phyloP scores from a whole-genome alignment of 2,888 invertebrate species.

The Drosophila quinaria region DNA sequence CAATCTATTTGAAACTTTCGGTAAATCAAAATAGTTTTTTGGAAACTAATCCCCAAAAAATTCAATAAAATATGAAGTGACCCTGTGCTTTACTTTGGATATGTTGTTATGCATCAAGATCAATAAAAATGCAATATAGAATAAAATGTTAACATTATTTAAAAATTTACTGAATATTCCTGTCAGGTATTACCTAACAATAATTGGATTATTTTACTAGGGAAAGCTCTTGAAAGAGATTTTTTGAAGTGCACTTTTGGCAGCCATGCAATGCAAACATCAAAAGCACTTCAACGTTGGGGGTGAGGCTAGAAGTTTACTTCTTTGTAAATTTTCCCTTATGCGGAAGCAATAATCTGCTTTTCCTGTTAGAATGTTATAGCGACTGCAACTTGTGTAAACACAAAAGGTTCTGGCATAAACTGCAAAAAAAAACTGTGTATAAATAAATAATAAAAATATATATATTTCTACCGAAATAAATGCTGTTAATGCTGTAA shows the following conservation, averaged over 20 bases:
- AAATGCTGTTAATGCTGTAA: conserved; percentile 54
- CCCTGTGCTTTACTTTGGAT: no score
- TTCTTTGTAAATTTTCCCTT: conserved; percentile 40
- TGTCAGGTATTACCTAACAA: neutral
- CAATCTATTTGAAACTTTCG: neutral
- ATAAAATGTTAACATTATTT: conserved; percentile 9
- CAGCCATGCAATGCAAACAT: conserved; percentile 12
- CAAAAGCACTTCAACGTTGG: conserved; percentile 7
- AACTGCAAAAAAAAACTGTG: conserved; percentile 10
- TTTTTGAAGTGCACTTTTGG: conserved; percentile 52
- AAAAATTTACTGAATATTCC: conserved; percentile 1
- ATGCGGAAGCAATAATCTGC: conserved; percentile 74
- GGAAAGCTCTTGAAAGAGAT: conserved; percentile 31
- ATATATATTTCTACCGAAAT: conserved; percentile 28
- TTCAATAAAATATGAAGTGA: conserved; percentile 5
- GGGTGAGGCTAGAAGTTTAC: conserved; percentile 17
- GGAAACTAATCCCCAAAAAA: neutral
- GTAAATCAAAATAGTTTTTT: neutral
- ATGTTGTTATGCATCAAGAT: neutral
- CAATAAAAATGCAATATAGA: neutral
- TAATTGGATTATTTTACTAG: conserved; percentile 43
- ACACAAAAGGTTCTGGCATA: conserved; percentile 42
- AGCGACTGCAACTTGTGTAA: conserved; percentile 36
- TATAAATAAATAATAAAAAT: conserved; percentile 56
- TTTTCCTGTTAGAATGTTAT: conserved; percentile 60